Base-by-base conservation (phyloP, 2,888 invertebrate species). In the Mesopsocus fuscifrons region DNA sequence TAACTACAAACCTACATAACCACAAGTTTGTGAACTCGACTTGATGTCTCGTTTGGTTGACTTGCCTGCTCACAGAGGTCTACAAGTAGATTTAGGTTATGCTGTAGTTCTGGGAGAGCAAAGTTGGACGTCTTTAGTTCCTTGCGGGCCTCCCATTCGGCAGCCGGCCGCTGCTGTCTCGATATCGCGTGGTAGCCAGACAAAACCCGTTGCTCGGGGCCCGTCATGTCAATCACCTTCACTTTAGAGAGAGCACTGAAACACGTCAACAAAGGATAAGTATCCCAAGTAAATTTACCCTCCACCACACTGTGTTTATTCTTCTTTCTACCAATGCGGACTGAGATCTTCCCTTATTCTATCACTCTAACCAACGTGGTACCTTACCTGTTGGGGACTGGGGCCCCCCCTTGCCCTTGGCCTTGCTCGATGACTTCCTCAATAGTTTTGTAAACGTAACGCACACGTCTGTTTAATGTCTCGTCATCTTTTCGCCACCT, bases 221-320 rank as follows among this genome's bases (percentile, higher is more conserved):
- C 97, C 5, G 97, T 97, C 91, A 98, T 89, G 62, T 98, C 98
- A 49, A 98, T 97, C 9, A 99, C 95, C 52, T 95, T 95, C 33
- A 92, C 91, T 60, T 85, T 85, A 23, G 78, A 74, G 41, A 88
- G 61, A 52, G 81, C 77, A 54, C 66, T 71, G 48, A 50, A 45
- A 48, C 40, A 45, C 33, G 38, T 35, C 43, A 11, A 32, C 15
- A 21, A 6, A 34, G 5, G 22, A 9, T 16, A 30, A 30, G 9
- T 11, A 30, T 30, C 30, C 9, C 2, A 11, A 35, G 11, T 31
- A 13, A 41, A 15, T 1, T 43, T n/a, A n/a, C n/a, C n/a, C n/a
- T n/a, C n/a, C n/a, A n/a, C n/a, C n/a, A n/a, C n/a, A n/a, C n/a
- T n/a, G n/a, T n/a, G n/a, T n/a, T n/a, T n/a, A n/a, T n/a, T n/a